Evolutionary conservation across 2,113 vertebrate species (phyloP).

Genomic region (Gambusia affinis): DNA sequence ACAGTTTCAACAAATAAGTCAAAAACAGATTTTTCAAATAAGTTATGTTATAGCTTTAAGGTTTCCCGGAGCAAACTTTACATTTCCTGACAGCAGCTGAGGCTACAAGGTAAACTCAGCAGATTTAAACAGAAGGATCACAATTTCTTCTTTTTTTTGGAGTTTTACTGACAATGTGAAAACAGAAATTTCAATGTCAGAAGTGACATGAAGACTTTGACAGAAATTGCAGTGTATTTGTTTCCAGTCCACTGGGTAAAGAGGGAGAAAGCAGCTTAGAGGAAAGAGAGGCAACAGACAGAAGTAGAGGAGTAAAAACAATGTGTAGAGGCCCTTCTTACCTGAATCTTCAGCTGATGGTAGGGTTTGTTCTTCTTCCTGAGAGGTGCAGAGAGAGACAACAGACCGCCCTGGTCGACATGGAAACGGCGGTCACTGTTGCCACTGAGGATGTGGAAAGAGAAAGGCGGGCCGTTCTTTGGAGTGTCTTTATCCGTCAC

Average conservation of each 20-base stretch:
- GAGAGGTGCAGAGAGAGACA: constrained; percentile 84
- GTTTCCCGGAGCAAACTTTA: neutral
- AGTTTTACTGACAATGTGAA: neutral
- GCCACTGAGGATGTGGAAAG: constrained; percentile 89
- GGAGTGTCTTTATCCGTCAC: constrained; percentile 91
- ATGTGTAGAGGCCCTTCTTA: constrained; percentile 34
- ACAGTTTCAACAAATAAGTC: too few species aligned
- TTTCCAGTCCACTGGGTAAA: neutral
- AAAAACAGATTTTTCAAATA: too few species aligned
- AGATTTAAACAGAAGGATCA: neutral
- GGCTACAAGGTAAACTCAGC: neutral
- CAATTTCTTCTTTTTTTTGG: neutral
- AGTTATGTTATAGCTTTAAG: neutral
- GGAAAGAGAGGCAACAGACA: neutral
- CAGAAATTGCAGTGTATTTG: neutral
- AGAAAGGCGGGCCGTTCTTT: constrained; percentile 89
- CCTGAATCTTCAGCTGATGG: constrained; percentile 93
- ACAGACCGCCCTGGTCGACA: constrained; percentile 88
- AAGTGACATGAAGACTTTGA: neutral
- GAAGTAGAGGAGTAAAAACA: neutral
- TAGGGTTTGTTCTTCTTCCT: constrained; percentile 81
- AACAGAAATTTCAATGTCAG: neutral
- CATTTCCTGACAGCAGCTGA: neutral
- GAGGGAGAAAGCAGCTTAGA: neutral
- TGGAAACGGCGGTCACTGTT: constrained; percentile 87